These are phyloP conservation scores for Drosophila rellima DNA, from an alignment of 2,888 invertebrate genomes.

Conservation along the genomic window DNA sequence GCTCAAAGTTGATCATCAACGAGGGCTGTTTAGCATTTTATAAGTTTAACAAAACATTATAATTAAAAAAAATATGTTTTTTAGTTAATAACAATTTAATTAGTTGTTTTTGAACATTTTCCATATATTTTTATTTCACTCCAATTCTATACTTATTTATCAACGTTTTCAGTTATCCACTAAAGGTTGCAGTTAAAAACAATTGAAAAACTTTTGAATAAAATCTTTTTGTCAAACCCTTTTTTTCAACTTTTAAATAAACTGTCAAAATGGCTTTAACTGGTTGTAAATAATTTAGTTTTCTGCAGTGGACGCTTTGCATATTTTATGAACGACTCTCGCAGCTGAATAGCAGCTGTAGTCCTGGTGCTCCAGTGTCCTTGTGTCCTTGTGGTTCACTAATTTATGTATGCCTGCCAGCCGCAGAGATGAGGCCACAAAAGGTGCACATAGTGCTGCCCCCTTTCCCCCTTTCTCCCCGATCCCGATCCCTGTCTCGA, in stretches of 20 bases:
- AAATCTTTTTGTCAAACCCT: background rate
- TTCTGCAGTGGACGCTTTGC: constrained; percentile 15
- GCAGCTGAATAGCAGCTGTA: constrained; percentile 21
- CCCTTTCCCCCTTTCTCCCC: too few relatives aligned
- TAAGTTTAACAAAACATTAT: too few relatives aligned
- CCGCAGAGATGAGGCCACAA: constrained; percentile 37
- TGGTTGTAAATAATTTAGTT: constrained; percentile 28
- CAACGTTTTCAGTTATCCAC: too few relatives aligned
- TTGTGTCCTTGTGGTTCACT: constrained; percentile 56
- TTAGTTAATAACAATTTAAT: too few relatives aligned
- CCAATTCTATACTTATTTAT: too few relatives aligned
- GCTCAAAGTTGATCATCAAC: constrained; percentile 30
- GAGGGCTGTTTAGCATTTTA: constrained; percentile 28
- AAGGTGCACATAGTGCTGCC: constrained; percentile 44
- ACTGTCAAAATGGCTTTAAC: constrained; percentile 8
- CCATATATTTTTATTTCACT: background rate
- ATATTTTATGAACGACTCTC: constrained; percentile 33
- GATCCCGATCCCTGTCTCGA: background rate
- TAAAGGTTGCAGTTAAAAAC: background rate
- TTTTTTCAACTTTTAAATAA: background rate
- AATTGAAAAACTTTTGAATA: background rate
- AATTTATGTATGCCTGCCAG: constrained; percentile 68
- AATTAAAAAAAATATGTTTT: too few relatives aligned
- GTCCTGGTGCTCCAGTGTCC: constrained; percentile 8
- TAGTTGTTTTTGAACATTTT: background rate